These are phyloP conservation scores for Protosalanx chinensis DNA, from an alignment of 2,797 vertebrate genomes.

Conservation along the genomic window DNA sequence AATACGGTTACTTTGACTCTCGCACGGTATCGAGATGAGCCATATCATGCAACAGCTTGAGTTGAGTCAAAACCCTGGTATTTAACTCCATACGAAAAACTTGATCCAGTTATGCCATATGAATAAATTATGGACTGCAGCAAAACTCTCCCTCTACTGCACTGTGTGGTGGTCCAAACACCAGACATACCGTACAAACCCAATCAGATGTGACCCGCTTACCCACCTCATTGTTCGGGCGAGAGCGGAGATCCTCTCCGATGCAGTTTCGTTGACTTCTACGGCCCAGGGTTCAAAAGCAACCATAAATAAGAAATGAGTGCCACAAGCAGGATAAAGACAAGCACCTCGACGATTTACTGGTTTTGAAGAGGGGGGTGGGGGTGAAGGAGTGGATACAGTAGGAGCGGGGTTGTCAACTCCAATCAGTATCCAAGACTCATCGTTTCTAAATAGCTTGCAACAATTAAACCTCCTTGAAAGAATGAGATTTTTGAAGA, in stretches of 20 bases:
- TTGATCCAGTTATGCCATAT: not conserved
- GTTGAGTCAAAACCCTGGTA: not conserved
- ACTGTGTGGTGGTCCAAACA: slow-evolving; percentile 29
- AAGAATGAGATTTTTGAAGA: slow-evolving; percentile 26
- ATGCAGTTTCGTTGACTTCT: slow-evolving; percentile 57
- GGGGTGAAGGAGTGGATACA: slow-evolving; percentile 60
- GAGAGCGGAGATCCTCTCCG: slow-evolving; percentile 68
- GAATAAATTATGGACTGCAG: not conserved
- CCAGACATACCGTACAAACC: slow-evolving; percentile 46
- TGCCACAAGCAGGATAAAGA: slow-evolving; percentile 57
- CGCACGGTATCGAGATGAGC: too few relatives aligned
- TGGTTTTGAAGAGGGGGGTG: slow-evolving; percentile 68
- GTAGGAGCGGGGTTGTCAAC: slow-evolving; percentile 76
- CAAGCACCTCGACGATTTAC: slow-evolving; percentile 78
- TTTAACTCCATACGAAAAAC: not conserved
- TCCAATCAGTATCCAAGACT: slow-evolving; percentile 69
- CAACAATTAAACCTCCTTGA: slow-evolving; percentile 13
- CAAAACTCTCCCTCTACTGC: slow-evolving; percentile 25
- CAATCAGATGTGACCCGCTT: slow-evolving; percentile 59
- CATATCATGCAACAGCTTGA: not conserved
- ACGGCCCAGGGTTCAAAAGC: slow-evolving; percentile 47
- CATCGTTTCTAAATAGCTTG: slow-evolving; percentile 34
- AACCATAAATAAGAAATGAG: slow-evolving; percentile 40
- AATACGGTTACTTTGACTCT: too few relatives aligned
- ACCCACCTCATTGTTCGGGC: slow-evolving; percentile 80